phyloP scores from a whole-genome alignment of 2,797 vertebrate genomes.

The Scomberomorus guttatus region DNA sequence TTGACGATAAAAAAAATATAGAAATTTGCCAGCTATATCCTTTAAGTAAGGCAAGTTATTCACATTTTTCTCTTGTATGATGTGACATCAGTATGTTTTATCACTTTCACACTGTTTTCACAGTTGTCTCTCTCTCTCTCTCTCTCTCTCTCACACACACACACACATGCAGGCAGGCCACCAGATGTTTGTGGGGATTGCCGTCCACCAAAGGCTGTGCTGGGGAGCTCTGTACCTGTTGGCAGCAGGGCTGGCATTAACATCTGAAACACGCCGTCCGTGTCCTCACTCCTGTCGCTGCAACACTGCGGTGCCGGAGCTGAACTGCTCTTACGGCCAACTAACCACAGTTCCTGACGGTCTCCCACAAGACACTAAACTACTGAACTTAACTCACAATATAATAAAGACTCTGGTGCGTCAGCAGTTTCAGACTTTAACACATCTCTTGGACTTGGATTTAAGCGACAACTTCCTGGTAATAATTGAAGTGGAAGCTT shows the following conservation, averaged over 20 bases:
- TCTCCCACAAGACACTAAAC: constrained; percentile 79
- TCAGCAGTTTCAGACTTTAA: constrained; percentile 84
- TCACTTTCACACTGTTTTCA: constrained; percentile 5
- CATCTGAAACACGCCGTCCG: constrained; percentile 60
- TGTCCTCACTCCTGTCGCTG: constrained; percentile 89
- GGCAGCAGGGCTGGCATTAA: constrained; percentile 60
- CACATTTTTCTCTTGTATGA: background rate
- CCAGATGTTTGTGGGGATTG: constrained; percentile 81
- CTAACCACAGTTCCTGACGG: constrained; percentile 80
- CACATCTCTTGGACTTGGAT: constrained; percentile 87
- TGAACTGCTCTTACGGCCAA: constrained; percentile 85
- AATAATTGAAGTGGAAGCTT: constrained; percentile 85
- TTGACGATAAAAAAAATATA: too few species aligned
- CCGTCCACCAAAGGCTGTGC: constrained; percentile 71
- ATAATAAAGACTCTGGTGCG: constrained; percentile 82
- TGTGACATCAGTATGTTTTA: background rate
- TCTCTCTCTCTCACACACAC: constrained; percentile 21
- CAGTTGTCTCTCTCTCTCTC: constrained; percentile 30
- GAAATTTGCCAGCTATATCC: too few species aligned
- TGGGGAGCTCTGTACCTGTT: constrained; percentile 79
- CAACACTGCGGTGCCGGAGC: constrained; percentile 69
- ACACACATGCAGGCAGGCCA: constrained; percentile 66
- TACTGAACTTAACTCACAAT: constrained; percentile 88
- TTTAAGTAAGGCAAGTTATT: too few species aligned
- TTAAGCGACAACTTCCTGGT: constrained; percentile 86